Base-by-base conservation (phyloP, 2,888 invertebrate genomes). In the Acrobasis consociella region DNA sequence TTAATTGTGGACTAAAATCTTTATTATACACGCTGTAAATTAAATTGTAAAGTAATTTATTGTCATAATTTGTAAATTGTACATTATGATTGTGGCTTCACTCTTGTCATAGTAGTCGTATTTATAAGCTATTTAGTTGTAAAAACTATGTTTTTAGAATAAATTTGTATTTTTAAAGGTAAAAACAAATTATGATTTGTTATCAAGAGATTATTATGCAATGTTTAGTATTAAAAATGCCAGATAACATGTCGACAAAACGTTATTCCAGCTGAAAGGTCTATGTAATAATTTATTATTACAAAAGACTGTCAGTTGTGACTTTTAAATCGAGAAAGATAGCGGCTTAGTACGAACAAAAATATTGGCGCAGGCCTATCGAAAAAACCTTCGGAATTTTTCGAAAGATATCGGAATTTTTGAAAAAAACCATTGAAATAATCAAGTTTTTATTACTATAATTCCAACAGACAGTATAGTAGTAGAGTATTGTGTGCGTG, bases 61-160 rank as follows among this genome's bases (percentile, higher is more conserved):
- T 15, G 17, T 16, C 16, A 5, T 56, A 42, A 31, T 16, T 49
- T 75, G 70, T 72, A 69, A 69, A 72, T 71, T 71, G 69, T 72
- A 70, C 66, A 67, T 66, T 66, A 65, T 63, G 11, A 51, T 39
- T 39, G 9, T 49, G 53, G 51, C 15, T 11, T 55, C 15, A 53
- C 37, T 59, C 31, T 59, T 60, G 42, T 46, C 22, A 51, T 31
- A 1, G 31, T 52, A 31, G 31, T 52, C 31, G 3, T n/a, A 52
- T 11, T 22, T 52, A 3, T 10, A 52, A 11, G 17, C 17, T 51
- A 51, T 31, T 52, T 31, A 31, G 31, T 52, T 52, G 13, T 31
- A 5, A 0, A 31, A 13, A 46, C 46, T 13, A 22, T 46, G n/a
- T n/a, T 1, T 46, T 46, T n/a, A 13, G 2, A 46, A 46, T 7